Percentiles rank a stretch among this genome's conserved stretches.
Evolutionary conservation across 2,113 vertebrate genomes (phyloP).

Genomic region (Eclectus roratus): DNA sequence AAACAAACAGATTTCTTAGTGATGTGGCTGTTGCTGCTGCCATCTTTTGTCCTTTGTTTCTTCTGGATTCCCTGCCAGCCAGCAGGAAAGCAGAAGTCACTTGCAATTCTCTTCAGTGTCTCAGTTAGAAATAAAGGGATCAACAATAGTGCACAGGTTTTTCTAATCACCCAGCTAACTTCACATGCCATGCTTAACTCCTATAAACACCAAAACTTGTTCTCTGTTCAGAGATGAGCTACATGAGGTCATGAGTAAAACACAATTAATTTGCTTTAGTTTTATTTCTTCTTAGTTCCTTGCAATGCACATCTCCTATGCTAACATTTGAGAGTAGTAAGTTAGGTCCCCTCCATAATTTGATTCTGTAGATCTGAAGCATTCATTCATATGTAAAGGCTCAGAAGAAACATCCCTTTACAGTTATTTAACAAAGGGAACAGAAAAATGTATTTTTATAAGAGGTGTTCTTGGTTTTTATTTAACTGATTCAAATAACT

Average conservation of each 20-base stretch:
- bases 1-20: not conserved
- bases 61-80: not conserved
- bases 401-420: not conserved
- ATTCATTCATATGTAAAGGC: not conserved
- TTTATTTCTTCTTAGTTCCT: not conserved
- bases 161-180: slow-evolving; percentile 34
- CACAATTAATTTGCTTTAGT: not conserved
- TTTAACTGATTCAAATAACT: not conserved
- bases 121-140: slow-evolving; percentile 4
- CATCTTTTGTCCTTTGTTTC: slow-evolving; percentile 25
- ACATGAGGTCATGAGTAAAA: not conserved
- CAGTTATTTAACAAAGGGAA: not conserved
- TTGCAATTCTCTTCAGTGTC: not conserved
- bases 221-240: not conserved
- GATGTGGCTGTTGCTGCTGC: not conserved
- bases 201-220: not conserved
- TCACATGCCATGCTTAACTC: not conserved
- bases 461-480: not conserved
- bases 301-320: not conserved
- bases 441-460: not conserved
- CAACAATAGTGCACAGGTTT: not conserved
- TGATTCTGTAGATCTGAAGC: not conserved
- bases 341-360: not conserved
- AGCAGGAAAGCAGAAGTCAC: not conserved
- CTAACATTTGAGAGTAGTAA: not conserved